A percentile compares a stretch with the other conserved stretches of the same genome.
Conservation (phyloP, 2,888 invertebrate genomes). For the Lasioglossum marginatum region DNA sequence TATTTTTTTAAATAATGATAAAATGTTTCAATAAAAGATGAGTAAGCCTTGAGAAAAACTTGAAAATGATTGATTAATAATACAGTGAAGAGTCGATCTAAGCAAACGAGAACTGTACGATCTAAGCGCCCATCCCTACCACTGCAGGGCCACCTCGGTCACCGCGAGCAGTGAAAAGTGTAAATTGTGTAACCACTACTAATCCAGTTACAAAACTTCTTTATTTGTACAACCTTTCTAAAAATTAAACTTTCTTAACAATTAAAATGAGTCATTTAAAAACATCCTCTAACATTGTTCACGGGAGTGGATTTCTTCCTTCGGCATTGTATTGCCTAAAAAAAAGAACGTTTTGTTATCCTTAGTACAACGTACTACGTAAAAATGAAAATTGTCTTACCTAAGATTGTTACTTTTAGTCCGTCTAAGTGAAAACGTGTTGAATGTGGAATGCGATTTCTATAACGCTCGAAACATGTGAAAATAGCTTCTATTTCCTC, state of each 20-base stretch:
- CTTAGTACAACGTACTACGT: not conserved
- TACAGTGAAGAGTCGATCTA: too few relatives aligned
- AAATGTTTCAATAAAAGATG: not conserved
- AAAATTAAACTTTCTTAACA: too few relatives aligned
- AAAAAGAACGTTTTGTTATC: not conserved
- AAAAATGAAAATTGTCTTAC: not conserved
- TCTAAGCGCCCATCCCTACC: too few relatives aligned
- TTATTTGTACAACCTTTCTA: not conserved
- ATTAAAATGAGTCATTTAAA: not conserved
- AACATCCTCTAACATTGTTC: not conserved
- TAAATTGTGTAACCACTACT: too few relatives aligned
- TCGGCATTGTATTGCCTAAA: not conserved
- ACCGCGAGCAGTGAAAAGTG: too few relatives aligned
- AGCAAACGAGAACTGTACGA: too few relatives aligned
- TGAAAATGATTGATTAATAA: too few relatives aligned
- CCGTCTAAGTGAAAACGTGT: not conserved
- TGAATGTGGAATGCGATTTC: not conserved
- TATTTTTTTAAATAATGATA: not conserved
- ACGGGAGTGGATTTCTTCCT: not conserved
- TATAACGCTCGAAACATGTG: not conserved
- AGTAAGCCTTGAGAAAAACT: too few relatives aligned
- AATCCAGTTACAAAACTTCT: too few relatives aligned
- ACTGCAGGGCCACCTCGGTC: too few relatives aligned
- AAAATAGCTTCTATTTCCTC: not conserved
- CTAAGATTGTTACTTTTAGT: not conserved